Conservation (phyloP, 2,797 vertebrate genomes). For the Myotis pilosus region DNA sequence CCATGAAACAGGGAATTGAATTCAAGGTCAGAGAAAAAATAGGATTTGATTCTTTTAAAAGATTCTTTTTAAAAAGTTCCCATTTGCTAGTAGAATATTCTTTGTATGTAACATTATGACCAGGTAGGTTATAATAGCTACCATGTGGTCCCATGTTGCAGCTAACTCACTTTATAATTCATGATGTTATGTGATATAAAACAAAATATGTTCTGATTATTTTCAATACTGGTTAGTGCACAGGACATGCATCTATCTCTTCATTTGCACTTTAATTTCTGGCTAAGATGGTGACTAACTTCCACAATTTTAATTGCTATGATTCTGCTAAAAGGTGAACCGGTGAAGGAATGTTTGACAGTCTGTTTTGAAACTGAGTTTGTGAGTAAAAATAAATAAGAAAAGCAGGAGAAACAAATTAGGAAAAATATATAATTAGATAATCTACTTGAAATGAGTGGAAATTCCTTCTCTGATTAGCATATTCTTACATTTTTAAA, state of each 20-base stretch:
- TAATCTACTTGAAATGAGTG: background rate
- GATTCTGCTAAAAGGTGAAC: background rate
- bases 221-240: background rate
- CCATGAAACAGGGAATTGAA: background rate
- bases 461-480: background rate
- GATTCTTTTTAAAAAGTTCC: background rate
- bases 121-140: background rate
- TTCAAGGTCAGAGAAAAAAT: background rate
- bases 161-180: background rate
- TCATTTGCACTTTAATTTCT: slow-evolving; percentile 33
- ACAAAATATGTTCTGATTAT: background rate
- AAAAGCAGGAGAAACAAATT: background rate
- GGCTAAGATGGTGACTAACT: background rate
- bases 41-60: background rate
- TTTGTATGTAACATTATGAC: background rate
- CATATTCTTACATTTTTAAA: background rate
- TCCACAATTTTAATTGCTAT: background rate
- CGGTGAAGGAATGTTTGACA: background rate
- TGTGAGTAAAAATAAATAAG: background rate
- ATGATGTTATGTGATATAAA: background rate
- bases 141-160: background rate
- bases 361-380: background rate
- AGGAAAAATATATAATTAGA: background rate
- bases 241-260: background rate
- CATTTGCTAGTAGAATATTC: background rate